phyloP scores from a whole-genome alignment of 1,140 invertebrate species.

The Reticulitermes speratus region DNA sequence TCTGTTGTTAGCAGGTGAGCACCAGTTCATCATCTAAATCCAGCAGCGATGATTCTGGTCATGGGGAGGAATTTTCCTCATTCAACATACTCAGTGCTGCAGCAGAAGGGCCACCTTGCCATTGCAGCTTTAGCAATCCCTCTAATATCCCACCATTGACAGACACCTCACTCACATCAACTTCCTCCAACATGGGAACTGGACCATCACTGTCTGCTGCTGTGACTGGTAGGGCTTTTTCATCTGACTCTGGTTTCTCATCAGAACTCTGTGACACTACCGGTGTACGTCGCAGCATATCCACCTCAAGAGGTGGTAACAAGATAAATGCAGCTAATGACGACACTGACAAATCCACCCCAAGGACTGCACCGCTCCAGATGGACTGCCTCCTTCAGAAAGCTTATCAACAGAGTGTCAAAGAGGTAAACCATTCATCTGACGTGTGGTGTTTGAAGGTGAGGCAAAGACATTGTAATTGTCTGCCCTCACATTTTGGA shows the following conservation, averaged over 20 bases:
- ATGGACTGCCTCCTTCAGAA: slow-evolving; percentile 58
- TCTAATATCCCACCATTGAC: slow-evolving; percentile 25
- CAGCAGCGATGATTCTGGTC: slow-evolving; percentile 25
- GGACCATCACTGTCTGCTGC: slow-evolving; percentile 38
- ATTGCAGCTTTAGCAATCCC: slow-evolving; percentile 21
- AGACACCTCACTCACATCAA: slow-evolving; percentile 41
- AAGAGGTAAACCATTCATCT: slow-evolving; percentile 37
- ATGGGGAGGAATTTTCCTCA: slow-evolving; percentile 26
- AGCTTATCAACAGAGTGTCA: slow-evolving; percentile 52
- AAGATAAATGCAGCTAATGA: slow-evolving; percentile 45
- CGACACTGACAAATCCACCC: slow-evolving; percentile 42
- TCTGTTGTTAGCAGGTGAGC: slow-evolving; percentile 24
- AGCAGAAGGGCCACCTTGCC: slow-evolving; percentile 29
- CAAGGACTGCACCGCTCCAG: slow-evolving; percentile 42
- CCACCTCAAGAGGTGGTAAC: slow-evolving; percentile 46
- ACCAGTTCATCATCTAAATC: slow-evolving; percentile 25
- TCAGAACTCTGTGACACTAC: slow-evolving; percentile 41
- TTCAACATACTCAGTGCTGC: not conserved
- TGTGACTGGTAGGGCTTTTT: slow-evolving; percentile 49
- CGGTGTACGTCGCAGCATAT: slow-evolving; percentile 45
- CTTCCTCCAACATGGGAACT: slow-evolving; percentile 37
- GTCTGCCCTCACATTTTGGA: not conserved
- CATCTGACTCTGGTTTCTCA: slow-evolving; percentile 55
- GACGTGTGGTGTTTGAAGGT: not conserved
- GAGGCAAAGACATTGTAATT: not conserved